Conservation (phyloP, 92 coral and sea anemone species). For the Zoanthus sansibaricus region DNA sequence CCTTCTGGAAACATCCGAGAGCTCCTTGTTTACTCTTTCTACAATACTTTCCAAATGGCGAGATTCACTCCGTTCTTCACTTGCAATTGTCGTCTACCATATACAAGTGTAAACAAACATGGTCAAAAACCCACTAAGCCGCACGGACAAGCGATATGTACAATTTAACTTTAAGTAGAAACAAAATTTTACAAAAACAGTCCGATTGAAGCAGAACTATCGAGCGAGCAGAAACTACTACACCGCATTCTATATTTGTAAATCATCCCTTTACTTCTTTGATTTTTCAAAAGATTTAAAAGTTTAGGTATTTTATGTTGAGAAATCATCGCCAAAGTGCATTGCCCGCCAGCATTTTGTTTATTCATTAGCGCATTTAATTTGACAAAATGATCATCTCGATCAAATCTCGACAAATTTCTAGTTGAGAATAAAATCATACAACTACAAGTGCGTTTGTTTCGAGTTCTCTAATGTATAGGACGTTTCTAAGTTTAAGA, state of each 20-base stretch:
- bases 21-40: conserved; percentile 57
- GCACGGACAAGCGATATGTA: conserved; percentile 7
- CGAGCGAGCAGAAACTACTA: not conserved
- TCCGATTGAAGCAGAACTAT: conserved; percentile 8
- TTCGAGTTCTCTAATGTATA: not conserved
- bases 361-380: not conserved
- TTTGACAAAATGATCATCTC: no score
- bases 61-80: conserved; percentile 27
- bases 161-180: not conserved
- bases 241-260: no score
- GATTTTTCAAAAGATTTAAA: not conserved
- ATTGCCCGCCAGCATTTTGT: not conserved
- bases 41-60: conserved; percentile 49
- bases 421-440: no score
- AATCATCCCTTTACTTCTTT: conserved; percentile 5
- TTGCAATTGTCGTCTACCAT: conserved; percentile 21
- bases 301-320: not conserved
- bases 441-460: no score
- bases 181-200: conserved; percentile 4
- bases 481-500: conserved; percentile 3
- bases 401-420: no score
- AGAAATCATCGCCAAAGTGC: conserved; percentile 1
- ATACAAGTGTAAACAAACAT: conserved; percentile 27
- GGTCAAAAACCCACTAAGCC: conserved; percentile 11
- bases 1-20: conserved; percentile 62